Conservation (phyloP, 2,113 vertebrate species). For the Poecile atricapillus region DNA sequence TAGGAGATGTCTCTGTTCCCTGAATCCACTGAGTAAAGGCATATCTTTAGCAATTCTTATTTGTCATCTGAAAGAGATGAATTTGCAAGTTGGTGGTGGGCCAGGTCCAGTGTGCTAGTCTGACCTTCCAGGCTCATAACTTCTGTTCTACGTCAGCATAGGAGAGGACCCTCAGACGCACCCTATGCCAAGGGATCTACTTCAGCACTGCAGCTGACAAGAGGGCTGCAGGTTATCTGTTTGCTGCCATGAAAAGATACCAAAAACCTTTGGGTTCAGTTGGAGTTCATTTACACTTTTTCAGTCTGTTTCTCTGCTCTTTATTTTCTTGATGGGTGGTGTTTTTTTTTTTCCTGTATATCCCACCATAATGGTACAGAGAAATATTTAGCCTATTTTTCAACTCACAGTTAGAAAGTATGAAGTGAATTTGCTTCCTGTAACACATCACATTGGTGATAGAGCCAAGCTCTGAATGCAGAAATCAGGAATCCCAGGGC, state of each 20-base stretch:
- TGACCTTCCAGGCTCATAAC: not conserved
- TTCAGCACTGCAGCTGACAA: not conserved
- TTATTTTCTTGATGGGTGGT: not conserved
- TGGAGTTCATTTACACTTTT: not conserved
- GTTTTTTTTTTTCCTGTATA: not conserved
- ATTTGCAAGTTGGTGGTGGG: not conserved
- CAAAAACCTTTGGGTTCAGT: not conserved
- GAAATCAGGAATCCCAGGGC: not conserved
- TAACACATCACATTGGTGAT: not conserved
- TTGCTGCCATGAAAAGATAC: not conserved
- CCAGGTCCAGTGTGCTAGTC: not conserved
- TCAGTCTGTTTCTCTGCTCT: not conserved
- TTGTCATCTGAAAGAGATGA: not conserved
- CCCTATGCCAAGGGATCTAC: not conserved
- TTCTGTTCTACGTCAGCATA: fast-evolving
- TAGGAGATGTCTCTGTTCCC: not conserved
- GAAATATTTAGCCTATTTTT: not conserved
- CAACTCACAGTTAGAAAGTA: not conserved
- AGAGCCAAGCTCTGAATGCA: not conserved
- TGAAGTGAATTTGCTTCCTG: not conserved
- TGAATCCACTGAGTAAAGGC: not conserved
- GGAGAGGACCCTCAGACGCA: not conserved
- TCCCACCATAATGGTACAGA: not conserved
- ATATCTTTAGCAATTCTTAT: not conserved
- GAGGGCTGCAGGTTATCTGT: not conserved